Evolutionary conservation across 2,888 invertebrate species (phyloP), one percentile per base, ranked within the genome.

Genomic region (Lasius fuliginosus): DNA sequence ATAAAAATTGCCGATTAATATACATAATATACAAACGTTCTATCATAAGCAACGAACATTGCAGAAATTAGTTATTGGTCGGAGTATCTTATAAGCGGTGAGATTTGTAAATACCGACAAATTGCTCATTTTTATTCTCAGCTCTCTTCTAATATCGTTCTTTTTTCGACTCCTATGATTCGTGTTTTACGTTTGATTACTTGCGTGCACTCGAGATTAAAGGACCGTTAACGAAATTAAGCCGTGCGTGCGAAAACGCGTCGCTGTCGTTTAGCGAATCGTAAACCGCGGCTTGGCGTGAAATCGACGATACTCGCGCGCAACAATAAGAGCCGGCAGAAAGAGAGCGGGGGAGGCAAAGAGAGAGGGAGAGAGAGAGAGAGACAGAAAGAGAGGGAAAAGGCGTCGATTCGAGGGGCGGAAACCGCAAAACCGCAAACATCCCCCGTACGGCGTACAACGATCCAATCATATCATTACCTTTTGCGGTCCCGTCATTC

Each of bases 381-480:
- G 42, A 36, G 73, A 33, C 30, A 58, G 36, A 42, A 27, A 40
- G 42, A 62, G 76, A 64, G 84, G 15, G 67, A 42, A 53, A 79
- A 73, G 81, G 82, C 75, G 76, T 60, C 82, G 88, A 87, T 86
- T 91, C 88, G 88, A 90, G 89, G 79, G 91, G 92, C 93, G 94
- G 92, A 94, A 94, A 94, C 95, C 94, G 85, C 95, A 94, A 94
- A 94, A 94, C 94, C 94, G 90, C 94, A 94, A 91, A 87, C 90
- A 94, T 94, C 93, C 93, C 92, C 92, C 92, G 92, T 86, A 71
- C 74, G 30, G 85, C 85, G 85, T 77, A 73, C 92, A 93, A 91
- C 92, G 92, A 90, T 92, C 79, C 94, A 94, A 94, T 95, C 94
- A 94, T 94, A 94, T 94, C 94, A 94, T 95, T 95, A 94, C 93